Evolutionary conservation across 2,797 vertebrate genomes (phyloP).

Genomic region (Calcarius lapponicus): DNA sequence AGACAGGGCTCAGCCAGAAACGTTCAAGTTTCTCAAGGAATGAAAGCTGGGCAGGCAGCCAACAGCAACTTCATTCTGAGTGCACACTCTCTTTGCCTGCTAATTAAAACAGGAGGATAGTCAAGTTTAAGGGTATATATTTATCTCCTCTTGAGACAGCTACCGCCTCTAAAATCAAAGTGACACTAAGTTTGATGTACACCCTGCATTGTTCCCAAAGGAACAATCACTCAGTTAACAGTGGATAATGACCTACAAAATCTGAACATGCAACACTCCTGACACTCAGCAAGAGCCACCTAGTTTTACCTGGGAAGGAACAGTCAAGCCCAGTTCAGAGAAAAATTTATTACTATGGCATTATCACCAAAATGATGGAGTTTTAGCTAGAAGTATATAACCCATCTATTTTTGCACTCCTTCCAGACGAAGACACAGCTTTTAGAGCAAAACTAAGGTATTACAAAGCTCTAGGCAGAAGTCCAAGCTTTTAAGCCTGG

Average conservation of each 20-base stretch:
- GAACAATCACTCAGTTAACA: neutral
- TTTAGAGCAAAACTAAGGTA: neutral
- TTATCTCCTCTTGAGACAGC: conserved; percentile 29
- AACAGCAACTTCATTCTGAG: conserved; percentile 47
- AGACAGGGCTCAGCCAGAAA: neutral
- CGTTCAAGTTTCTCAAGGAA: conserved; percentile 8
- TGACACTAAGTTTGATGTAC: neutral
- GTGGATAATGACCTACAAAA: conserved; percentile 27
- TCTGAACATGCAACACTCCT: neutral
- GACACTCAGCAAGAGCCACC: neutral
- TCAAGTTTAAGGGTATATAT: conserved; percentile 35
- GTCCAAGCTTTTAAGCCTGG: neutral
- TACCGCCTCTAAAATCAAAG: conserved; percentile 35
- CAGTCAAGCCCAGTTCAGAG: neutral
- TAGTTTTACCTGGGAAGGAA: neutral
- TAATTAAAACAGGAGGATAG: conserved; percentile 48
- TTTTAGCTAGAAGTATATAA: neutral
- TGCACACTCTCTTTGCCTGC: conserved; percentile 13
- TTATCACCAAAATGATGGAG: neutral
- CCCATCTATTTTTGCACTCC: neutral
- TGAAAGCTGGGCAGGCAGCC: conserved; percentile 32
- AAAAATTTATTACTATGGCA: neutral
- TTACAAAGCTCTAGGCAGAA: neutral
- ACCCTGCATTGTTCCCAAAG: neutral
- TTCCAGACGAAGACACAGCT: neutral